Percentiles rank a stretch among this genome's conserved stretches.
phyloP scores from a whole-genome alignment of 2,113 vertebrate species.

The Psettodes erumei region DNA sequence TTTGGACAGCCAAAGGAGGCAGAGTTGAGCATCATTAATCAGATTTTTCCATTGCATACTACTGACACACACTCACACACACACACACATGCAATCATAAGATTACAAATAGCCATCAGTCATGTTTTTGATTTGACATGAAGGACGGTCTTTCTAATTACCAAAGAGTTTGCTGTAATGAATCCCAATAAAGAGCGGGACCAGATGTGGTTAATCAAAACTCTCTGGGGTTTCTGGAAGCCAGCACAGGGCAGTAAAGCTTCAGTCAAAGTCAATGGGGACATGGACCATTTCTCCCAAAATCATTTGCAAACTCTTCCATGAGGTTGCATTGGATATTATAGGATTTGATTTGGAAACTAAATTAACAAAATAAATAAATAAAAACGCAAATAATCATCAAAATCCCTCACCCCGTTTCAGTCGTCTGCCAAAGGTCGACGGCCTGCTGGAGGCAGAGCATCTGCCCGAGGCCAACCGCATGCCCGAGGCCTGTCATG shows the following conservation, averaged over 20 bases:
- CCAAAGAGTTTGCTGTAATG: conserved; percentile 64
- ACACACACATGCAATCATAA: conserved; percentile 40
- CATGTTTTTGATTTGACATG: conserved; percentile 74
- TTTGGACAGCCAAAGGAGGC: conserved; percentile 72
- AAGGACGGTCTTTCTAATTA: conserved; percentile 71
- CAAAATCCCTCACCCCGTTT: no score
- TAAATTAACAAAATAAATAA: no score
- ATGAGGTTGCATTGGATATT: conserved; percentile 24
- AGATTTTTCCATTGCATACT: conserved; percentile 59
- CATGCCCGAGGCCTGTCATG: no score
- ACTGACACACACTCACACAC: conserved; percentile 46
- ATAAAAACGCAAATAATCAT: no score
- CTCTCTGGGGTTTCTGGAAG: conserved; percentile 45
- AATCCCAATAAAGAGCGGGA: conserved; percentile 68
- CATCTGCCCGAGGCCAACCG: no score
- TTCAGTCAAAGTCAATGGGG: conserved; percentile 59
- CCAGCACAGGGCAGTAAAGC: conserved; percentile 29
- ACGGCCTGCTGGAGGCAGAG: no score
- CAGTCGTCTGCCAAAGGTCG: no score
- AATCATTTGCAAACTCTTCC: conserved; percentile 52
- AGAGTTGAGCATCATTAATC: conserved; percentile 78
- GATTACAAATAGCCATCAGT: conserved; percentile 75
- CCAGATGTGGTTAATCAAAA: conserved; percentile 66
- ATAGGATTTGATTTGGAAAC: conserved; percentile 12
- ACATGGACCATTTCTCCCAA: conserved; percentile 44